Evolutionary conservation across 2,113 vertebrate species (phyloP).

Genomic region (Seriola rivoliana): DNA sequence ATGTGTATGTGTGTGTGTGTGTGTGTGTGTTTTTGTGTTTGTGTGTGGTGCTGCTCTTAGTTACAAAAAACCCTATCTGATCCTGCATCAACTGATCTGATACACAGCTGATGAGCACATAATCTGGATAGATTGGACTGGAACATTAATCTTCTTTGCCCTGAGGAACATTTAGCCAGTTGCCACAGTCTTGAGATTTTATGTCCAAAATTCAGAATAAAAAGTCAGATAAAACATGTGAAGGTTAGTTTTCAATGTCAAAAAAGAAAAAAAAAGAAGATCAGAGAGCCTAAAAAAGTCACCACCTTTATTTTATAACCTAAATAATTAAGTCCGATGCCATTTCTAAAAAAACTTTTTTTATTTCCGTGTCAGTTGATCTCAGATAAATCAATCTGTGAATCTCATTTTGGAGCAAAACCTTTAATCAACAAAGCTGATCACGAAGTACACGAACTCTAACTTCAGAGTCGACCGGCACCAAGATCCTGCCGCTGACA

Average conservation of each 20-base stretch:
- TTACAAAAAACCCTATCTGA: conserved; percentile 44
- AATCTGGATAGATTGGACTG: conserved; percentile 59
- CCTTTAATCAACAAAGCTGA: conserved; percentile 16
- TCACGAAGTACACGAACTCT: background rate
- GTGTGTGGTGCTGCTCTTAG: background rate
- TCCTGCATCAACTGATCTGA: conserved; percentile 54
- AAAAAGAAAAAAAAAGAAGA: too few relatives aligned
- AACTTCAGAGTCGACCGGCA: conserved; percentile 25
- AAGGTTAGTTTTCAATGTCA: background rate
- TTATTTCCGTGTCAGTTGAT: background rate
- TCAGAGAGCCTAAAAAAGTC: background rate
- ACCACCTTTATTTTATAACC: too few relatives aligned
- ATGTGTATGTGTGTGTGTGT: background rate
- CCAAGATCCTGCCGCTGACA: conserved; percentile 40
- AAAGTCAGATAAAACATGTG: too few relatives aligned
- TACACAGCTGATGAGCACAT: conserved; percentile 60
- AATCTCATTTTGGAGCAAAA: background rate
- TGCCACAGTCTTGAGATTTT: background rate
- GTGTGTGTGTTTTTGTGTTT: conserved; percentile 17
- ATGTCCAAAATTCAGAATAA: background rate
- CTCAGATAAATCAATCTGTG: background rate
- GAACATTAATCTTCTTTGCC: conserved; percentile 63
- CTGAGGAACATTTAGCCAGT: conserved; percentile 18
- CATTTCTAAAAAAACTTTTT: background rate
- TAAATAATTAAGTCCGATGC: background rate